Conservation (phyloP, 2,113 vertebrate species). For the Azemiops feae region DNA sequence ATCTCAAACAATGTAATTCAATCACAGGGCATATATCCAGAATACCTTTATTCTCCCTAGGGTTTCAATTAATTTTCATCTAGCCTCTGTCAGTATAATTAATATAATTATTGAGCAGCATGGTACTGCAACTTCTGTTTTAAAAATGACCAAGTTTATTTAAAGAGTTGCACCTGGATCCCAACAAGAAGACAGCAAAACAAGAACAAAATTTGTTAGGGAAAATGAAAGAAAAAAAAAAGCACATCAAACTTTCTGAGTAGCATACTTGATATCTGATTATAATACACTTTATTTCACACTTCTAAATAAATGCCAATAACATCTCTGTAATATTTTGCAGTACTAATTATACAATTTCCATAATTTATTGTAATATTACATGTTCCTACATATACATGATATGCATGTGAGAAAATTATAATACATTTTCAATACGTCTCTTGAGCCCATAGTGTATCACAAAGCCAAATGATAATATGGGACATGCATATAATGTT, state of each 20-base stretch:
- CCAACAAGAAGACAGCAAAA: conserved; percentile 3
- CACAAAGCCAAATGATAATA: conserved; percentile 37
- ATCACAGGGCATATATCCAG: conserved; percentile 8
- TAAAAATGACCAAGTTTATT: conserved; percentile 47
- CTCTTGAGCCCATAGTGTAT: conserved; percentile 36
- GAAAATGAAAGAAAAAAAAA: conserved; percentile 18
- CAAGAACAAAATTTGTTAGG: background rate
- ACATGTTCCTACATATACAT: background rate
- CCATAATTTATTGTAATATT: conserved; percentile 1
- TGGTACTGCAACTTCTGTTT: conserved; percentile 43
- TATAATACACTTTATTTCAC: conserved; percentile 12
- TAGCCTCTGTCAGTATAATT: conserved; percentile 40
- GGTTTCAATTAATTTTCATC: conserved; percentile 50
- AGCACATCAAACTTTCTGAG: conserved; percentile 9
- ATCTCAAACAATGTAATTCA: conserved; percentile 23
- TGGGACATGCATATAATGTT: conserved; percentile 49
- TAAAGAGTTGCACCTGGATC: conserved; percentile 37
- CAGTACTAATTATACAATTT: conserved; percentile 19
- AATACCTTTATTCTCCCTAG: conserved; percentile 23
- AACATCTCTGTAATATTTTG: background rate
- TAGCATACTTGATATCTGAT: background rate
- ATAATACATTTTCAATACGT: conserved; percentile 2
- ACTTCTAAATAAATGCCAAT: background rate
- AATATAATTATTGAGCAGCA: conserved; percentile 43
- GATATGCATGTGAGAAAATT: conserved; percentile 10